A percentile compares a stretch with the other conserved stretches of the same genome.
phyloP scores from a whole-genome alignment of 1,140 invertebrate genomes.

The Drosophila takahashii region DNA sequence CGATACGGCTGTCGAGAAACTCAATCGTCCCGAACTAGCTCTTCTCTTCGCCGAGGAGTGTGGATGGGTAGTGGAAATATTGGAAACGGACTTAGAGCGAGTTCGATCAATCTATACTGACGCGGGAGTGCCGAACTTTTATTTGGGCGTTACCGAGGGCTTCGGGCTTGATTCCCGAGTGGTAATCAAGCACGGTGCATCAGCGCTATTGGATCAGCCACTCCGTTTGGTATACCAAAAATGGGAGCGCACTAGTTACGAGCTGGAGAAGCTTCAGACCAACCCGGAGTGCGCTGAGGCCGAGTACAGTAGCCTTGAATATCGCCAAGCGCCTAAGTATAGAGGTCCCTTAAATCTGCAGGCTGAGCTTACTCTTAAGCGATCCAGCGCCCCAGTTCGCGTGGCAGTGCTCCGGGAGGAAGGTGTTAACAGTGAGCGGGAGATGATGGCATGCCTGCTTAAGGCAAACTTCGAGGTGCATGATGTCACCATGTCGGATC shows the following conservation, averaged over 20 bases:
- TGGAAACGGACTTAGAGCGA: conserved; percentile 85
- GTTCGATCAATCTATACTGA: conserved; percentile 88
- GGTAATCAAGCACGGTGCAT: conserved; percentile 87
- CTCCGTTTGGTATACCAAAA: conserved; percentile 90
- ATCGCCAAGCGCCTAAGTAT: conserved; percentile 88
- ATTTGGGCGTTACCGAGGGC: conserved; percentile 89
- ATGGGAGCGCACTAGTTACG: conserved; percentile 98
- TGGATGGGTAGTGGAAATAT: conserved; percentile 95
- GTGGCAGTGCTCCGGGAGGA: conserved; percentile 98
- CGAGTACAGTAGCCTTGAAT: conserved; percentile 89
- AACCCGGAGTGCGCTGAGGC: conserved; percentile 91
- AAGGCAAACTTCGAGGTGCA: conserved; percentile 96
- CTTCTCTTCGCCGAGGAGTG: conserved; percentile 96
- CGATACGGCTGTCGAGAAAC: conserved; percentile 18
- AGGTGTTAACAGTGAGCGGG: conserved; percentile 98
- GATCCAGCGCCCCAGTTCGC: conserved; percentile 85
- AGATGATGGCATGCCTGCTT: conserved; percentile 98
- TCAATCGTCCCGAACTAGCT: conserved; percentile 86
- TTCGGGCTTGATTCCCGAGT: conserved; percentile 89
- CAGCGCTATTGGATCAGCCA: conserved; percentile 87
- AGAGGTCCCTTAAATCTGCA: conserved; percentile 90
- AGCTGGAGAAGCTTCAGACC: conserved; percentile 93
- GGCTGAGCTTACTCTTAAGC: conserved; percentile 82
- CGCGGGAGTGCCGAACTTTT: conserved; percentile 87
- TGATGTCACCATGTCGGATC: conserved; percentile 96